Percentiles rank a stretch among this genome's conserved stretches.
Conservation (phyloP, 2,113 vertebrate genomes). For the Nothobranchius kuhntae region DNA sequence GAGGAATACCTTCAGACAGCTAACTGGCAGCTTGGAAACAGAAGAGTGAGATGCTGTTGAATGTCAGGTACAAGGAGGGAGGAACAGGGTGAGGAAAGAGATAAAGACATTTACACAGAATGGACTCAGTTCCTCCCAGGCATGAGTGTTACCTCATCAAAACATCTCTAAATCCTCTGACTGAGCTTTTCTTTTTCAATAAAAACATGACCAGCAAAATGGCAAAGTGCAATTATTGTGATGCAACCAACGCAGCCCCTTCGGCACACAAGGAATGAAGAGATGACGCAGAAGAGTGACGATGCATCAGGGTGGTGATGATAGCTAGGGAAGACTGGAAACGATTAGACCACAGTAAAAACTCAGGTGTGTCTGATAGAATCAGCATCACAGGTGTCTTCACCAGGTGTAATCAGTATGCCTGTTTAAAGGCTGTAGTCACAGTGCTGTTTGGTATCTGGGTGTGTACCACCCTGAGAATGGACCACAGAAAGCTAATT, state of each 20-base stretch:
- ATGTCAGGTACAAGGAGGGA: constrained; percentile 78
- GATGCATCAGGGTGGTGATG: not conserved
- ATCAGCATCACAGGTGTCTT: not conserved
- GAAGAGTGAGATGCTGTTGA: constrained; percentile 98
- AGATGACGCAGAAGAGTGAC: constrained; percentile 1
- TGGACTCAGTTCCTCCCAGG: constrained; percentile 24
- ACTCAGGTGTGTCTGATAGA: not conserved
- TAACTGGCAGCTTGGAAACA: constrained; percentile 99
- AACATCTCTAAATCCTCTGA: not conserved
- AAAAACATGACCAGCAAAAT: not conserved
- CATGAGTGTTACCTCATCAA: not conserved
- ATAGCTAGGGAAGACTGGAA: not conserved
- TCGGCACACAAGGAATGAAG: not conserved
- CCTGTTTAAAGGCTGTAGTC: no score
- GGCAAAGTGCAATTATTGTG: not conserved
- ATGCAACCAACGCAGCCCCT: not conserved
- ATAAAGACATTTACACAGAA: constrained; percentile 68
- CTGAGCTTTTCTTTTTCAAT: not conserved
- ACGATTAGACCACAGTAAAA: not conserved
- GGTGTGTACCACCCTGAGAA: no score
- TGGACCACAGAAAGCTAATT: no score
- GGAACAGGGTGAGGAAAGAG: constrained; percentile 66
- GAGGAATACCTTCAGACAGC: constrained; percentile 99
- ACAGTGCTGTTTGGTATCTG: no score
- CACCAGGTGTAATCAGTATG: no score